Conservation (phyloP, 2,113 vertebrate species). For the Eurypyga helias region DNA sequence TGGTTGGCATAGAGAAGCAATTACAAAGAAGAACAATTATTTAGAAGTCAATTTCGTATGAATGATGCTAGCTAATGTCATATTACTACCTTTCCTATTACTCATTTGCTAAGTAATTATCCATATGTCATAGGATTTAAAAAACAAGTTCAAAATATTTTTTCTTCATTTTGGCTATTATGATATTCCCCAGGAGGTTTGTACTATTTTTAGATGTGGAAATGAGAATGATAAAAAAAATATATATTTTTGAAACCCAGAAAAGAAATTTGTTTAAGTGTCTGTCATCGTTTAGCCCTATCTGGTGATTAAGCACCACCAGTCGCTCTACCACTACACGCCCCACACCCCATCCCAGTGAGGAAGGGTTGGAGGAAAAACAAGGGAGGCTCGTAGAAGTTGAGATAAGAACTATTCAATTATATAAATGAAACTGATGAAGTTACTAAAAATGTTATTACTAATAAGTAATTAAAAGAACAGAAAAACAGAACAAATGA, state of each 20-base stretch:
- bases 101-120: constrained; percentile 12
- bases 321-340: too few species aligned
- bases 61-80: neutral
- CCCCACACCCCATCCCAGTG: too few species aligned
- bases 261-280: neutral
- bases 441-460: too few species aligned
- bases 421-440: too few species aligned
- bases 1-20: neutral
- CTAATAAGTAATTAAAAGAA: too few species aligned
- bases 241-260: neutral
- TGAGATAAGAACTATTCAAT: too few species aligned
- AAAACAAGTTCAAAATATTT: constrained; percentile 1
- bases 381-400: too few species aligned
- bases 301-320: too few species aligned
- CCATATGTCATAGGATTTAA: constrained; percentile 16
- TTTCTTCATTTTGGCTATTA: neutral
- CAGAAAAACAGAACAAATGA: too few species aligned
- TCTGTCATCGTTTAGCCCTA: neutral
- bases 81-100: neutral
- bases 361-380: too few species aligned
- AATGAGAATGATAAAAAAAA: neutral
- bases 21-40: neutral
- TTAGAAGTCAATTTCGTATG: constrained; percentile 5
- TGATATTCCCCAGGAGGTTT: neutral
- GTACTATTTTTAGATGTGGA: neutral